Base-by-base conservation (phyloP, 2,113 vertebrate species). In the Nannospalax galili region DNA sequence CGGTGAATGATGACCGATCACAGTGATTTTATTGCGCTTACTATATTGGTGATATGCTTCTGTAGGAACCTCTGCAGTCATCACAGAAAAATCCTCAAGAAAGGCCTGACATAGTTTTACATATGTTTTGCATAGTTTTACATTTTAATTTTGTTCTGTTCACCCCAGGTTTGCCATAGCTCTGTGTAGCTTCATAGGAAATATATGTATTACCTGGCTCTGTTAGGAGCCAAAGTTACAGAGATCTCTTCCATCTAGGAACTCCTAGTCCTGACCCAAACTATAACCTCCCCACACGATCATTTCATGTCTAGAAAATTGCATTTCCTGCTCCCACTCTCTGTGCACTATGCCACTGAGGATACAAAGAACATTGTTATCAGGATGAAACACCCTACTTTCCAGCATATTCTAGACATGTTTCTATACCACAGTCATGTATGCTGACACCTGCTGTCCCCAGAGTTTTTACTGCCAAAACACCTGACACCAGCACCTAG, bases 191-290 rank as follows among this genome's bases (percentile, higher is more conserved):
- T 67, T 85, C 42, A 10, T 81, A 67, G n/a, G 58, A 77, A 93
- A 42, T 48, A 17, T 84, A 8, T 35, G 90, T 88, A 60, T 85
- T 84, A 67, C 75, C 62, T 69, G 74, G 22, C 19, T 95, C 48
- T 88, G 4, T 78, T 91, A 88, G 62, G 88, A 81, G 28, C 24
- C 45, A 69, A 75, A 52, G n/a, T 85, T 69, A 85, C 62, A 28
- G 64, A 7, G 10, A 67, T 70, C 22, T 70, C 32, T 40, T 17
- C 45, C 12, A 15, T 74, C 17, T 40, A 80, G 24, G 58, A 88
- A 62, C 26, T 52, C 60, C 80, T 42, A 95, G n/a, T n/a, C n/a
- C n/a, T n/a, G 32, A 73, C 37, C 64, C 70, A 48, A 67, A 42
- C 20, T 65, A 26, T 65, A 37, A 40, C 14, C 26, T 91, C 16